Evolutionary conservation across 2,797 vertebrate genomes (phyloP), one percentile per base, ranked within the genome.

Genomic region (Chiropotes sagulatus): DNA sequence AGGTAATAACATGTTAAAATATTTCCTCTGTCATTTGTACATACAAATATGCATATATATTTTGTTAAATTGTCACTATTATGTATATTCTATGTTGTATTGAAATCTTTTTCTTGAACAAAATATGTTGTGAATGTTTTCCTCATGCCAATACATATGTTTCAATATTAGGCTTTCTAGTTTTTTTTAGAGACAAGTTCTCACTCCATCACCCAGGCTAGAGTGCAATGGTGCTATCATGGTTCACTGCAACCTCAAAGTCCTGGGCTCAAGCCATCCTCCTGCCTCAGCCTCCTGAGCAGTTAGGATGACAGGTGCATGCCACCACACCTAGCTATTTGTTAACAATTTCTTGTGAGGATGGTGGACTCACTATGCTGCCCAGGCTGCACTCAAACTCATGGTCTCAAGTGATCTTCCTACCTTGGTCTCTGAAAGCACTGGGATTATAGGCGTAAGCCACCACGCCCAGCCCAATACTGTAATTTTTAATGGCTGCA

Each of bases 1-100:
- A 96, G 36, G 39, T 72, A 88, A 73, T 80, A 92, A 36, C 33
- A 87, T 88, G 88, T 93, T 82, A 73, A 94, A 94, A 72, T 88
- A 57, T 82, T 89, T 95, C n/a, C 26, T 84, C 57, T 96, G 36
- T 88, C 41, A 94, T 57, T 57, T 90, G 26, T 81, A 79, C 54
- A 82, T 57, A 36, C 26, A 76, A 57, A 46, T 54, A 46, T 41
- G 24, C 11, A 81, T 44, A 22, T 7, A 20, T 82, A 82, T 85
- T 97, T 96, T 95, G 82, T 91, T 50, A 92, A 94, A 81, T 80
- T 90, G 4, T 4, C 79, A 36, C 28, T n/a, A 61, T 78, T 90
- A 41, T 30, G 5, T 78, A 36, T 89, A 70, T 91, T 75, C 17
- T 46, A 26, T 10, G 50, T 24, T 72, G 17, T 72, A 86, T n/a